Evolutionary conservation across 2,113 vertebrate genomes (phyloP), one percentile per base, ranked within the genome.

Genomic region (Oryzias woworae): DNA sequence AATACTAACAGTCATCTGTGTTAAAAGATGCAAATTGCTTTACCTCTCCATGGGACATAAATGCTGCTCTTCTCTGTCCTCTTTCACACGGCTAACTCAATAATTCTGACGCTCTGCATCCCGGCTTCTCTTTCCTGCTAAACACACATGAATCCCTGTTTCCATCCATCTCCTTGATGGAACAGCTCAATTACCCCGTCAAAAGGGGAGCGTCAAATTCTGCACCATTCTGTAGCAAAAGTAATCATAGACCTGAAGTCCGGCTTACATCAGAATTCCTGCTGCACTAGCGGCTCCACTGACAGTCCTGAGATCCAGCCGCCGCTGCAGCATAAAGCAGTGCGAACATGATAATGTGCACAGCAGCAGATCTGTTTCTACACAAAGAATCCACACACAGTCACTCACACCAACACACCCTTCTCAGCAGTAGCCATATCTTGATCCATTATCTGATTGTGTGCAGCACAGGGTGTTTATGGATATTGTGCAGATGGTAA

Each of bases 111-210:
- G 55, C 47, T 63, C 59, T 61, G 58, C 49, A 68, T 62, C 18
- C 53, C 36, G 2, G 23, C 23, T 56, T 69, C 17, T 53, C 65
- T 53, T 46, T 76, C 66, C 55, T 7, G 57, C 63, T 70, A 57
- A 64, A 58, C 51, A 60, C 55, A 53, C 69, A 67, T 68, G 80
- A 81, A 83, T 79, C 77, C 78, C 56, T 4, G 41, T 73, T 80
- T 79, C 68, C 74, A 83, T 81, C 73, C 70, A 69, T 83, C 83
- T 67, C 70, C 82, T 69, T 82, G 82, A 83, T 66, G 64, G 77
- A 85, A 83, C 77, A 75, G 79, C 74, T 89, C 81, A 87, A 89
- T 89, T 85, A 89, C 75, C 20, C 51, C 31, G 52, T 55, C 76
- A 17, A 58, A 74, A 60, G 71, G 59, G 73, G 64, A 78, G 73